Evolutionary conservation across 2,113 vertebrate genomes (phyloP), one percentile per base, ranked within the genome.

Genomic region (Alouatta palliata): DNA sequence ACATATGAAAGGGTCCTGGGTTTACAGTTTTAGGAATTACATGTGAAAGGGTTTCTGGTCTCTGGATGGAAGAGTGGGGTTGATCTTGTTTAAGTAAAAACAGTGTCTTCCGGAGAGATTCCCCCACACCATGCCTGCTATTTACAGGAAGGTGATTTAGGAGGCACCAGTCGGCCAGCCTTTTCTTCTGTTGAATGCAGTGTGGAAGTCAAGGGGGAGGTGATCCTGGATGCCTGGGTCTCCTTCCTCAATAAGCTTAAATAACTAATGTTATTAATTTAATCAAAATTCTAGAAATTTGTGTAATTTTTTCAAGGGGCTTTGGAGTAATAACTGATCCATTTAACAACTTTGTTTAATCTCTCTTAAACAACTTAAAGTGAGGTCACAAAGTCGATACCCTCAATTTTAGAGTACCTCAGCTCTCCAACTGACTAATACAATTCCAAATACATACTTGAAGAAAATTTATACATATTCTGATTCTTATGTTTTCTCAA

Each of bases 281-380:
- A 37, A 89, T 45, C 79, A 87, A 87, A 82, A 49, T 80, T 97
- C 40, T 92, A 71, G 25, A 92, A 94, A 92, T 70, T 58, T 86
- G 35, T 82, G 58, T 13, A 47, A 8, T 32, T 13, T 92, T 75
- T 88, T 49, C 61, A 49, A 91, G 66, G 8, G 5, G 4, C 8
- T 91, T 81, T 89, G 47, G 16, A 64, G 10, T 30, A 43, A 61
- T 40, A 27, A 10, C 20, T 76, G 9, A 21, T 58, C 19, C 37
- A 61, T 37, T 27, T 47, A 56, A 58, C 17, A 82, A 58, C 54
- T 92, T 90, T 12, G 30, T 77, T 70, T 83, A 75, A 83, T 20
- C 45, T 73, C 35, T 82, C n/a, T 32, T 71, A 40, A 90, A 73
- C 25, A 66, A 87, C 35, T 37, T 75, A 87, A 70, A 47, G 35